Percentiles rank a stretch among this genome's conserved stretches.
Evolutionary conservation across 2,888 invertebrate species (phyloP).

Genomic region (Euplexia lucipara): DNA sequence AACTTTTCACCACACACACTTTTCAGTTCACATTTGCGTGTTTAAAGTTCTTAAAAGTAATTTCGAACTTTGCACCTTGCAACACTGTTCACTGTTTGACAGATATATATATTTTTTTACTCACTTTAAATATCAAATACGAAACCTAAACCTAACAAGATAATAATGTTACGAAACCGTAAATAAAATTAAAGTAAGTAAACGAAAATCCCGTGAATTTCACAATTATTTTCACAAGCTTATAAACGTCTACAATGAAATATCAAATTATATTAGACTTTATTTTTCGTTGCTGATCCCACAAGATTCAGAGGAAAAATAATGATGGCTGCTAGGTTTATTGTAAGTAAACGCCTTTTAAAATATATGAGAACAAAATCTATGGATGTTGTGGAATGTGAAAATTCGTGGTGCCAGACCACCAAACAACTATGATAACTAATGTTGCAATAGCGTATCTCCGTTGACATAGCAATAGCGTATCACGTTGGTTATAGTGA

Average conservation of each 20-base stretch:
- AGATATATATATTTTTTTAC: neutral
- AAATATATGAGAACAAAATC: no score
- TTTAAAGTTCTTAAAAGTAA: no score
- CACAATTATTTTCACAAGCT: conserved; percentile 26
- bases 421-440: no score
- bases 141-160: conserved; percentile 20
- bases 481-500: no score
- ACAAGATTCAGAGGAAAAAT: conserved; percentile 7
- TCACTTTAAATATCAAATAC: neutral
- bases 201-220: conserved; percentile 27
- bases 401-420: no score
- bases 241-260: conserved; percentile 31
- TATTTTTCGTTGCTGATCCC: conserved; percentile 12
- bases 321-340: conserved; percentile 6
- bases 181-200: conserved; percentile 11
- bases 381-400: no score
- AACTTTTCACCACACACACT: no score
- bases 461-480: no score
- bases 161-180: conserved; percentile 10
- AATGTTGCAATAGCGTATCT: no score
- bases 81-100: no score
- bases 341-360: conserved; percentile 1
- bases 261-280: conserved; percentile 35
- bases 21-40: no score
- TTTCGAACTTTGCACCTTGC: no score